A percentile compares a stretch with the other conserved stretches of the same genome.
These are phyloP conservation scores for Hymenochirus boettgeri DNA, from an alignment of 2,113 vertebrate species.

Conservation along the genomic window DNA sequence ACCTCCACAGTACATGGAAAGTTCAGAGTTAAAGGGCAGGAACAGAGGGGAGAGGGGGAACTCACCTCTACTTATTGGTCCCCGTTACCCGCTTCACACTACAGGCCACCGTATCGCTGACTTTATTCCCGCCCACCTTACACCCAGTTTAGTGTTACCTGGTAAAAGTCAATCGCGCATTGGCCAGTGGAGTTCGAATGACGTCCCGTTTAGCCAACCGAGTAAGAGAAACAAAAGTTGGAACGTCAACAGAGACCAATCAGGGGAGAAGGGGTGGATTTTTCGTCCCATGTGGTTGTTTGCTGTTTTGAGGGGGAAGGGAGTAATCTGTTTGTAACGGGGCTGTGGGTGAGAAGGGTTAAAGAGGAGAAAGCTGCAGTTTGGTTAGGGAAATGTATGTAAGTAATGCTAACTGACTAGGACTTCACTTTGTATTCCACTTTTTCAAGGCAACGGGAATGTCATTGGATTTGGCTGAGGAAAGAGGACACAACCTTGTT, in stretches of 20 bases:
- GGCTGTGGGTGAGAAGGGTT: conserved; percentile 25
- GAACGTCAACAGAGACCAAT: background rate
- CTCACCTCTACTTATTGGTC: conserved; percentile 16
- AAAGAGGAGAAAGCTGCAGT: background rate
- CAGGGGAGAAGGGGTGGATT: background rate
- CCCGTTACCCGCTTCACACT: background rate
- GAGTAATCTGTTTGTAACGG: conserved; percentile 16
- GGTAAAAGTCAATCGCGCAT: background rate
- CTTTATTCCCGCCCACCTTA: background rate
- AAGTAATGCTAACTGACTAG: too few relatives aligned
- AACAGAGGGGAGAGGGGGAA: background rate
- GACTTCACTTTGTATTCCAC: too few relatives aligned
- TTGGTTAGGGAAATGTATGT: background rate
- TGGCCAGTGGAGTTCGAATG: background rate
- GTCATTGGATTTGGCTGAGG: too few relatives aligned
- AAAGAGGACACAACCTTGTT: too few relatives aligned
- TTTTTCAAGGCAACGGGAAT: too few relatives aligned
- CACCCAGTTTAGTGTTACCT: conserved; percentile 8
- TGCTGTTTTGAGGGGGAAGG: conserved; percentile 30
- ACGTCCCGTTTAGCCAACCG: background rate
- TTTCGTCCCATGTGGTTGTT: conserved; percentile 19
- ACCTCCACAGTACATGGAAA: too few relatives aligned
- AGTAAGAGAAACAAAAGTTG: accelerated
- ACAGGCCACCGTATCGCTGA: conserved; percentile 27
- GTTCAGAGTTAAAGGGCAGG: background rate